Conservation (phyloP, 2,888 invertebrate species). For the Azorinus chamasolen region DNA sequence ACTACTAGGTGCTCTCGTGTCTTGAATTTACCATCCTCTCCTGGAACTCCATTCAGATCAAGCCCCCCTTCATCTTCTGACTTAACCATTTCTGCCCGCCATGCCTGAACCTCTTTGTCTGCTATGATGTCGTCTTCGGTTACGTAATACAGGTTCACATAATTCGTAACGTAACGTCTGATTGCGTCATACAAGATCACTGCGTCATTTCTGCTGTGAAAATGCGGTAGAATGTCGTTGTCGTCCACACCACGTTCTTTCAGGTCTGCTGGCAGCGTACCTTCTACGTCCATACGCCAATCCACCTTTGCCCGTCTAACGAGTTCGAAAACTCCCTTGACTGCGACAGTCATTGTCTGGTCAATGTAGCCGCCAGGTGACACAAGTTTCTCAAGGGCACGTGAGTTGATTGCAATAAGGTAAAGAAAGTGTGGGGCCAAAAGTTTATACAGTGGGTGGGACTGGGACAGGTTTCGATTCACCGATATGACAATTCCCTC, state of each 20-base stretch:
- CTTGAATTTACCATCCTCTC: constrained; percentile 52
- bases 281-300: constrained; percentile 80
- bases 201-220: constrained; percentile 86
- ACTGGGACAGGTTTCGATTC: constrained; percentile 86
- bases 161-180: constrained; percentile 75
- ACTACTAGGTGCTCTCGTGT: constrained; percentile 38
- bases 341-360: constrained; percentile 48
- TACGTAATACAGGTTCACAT: constrained; percentile 71
- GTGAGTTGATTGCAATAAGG: constrained; percentile 87
- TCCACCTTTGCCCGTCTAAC: constrained; percentile 44
- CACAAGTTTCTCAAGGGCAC: constrained; percentile 63
- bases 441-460: constrained; percentile 87
- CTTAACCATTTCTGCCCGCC: constrained; percentile 82
- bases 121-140: constrained; percentile 35
- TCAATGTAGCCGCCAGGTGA: constrained; percentile 54
- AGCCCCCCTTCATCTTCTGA: constrained; percentile 81
- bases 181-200: constrained; percentile 81
- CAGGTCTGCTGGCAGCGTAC: constrained; percentile 84
- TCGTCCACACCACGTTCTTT: constrained; percentile 81
- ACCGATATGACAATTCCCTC: constrained; percentile 86
- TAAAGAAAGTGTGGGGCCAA: constrained; percentile 87
- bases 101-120: constrained; percentile 80
- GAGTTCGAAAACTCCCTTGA: constrained; percentile 44
- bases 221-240: constrained; percentile 81
- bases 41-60: constrained; percentile 72